Percentiles rank a stretch among this genome's conserved stretches.
phyloP scores from a whole-genome alignment of 2,113 vertebrate genomes.

The Gyps fulvus region DNA sequence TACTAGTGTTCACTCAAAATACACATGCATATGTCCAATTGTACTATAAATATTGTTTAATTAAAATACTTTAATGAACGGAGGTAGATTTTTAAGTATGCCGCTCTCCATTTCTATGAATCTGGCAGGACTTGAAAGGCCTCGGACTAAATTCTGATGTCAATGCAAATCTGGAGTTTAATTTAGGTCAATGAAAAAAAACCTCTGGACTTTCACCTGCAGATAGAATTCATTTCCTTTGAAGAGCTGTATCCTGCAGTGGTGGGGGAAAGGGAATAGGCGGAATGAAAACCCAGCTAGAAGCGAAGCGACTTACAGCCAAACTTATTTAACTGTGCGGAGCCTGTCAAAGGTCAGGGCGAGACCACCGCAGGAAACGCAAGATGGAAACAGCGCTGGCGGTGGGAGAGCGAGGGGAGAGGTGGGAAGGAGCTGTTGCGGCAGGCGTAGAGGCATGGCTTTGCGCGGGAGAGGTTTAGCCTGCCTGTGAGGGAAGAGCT shows the following conservation, averaged over 20 bases:
- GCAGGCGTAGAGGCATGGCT: rapidly evolving
- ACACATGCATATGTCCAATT: not conserved
- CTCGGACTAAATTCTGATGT: constrained; percentile 5
- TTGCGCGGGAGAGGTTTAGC: rapidly evolving
- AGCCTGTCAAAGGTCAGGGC: not conserved
- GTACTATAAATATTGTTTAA: constrained; percentile 16
- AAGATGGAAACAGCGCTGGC: not conserved
- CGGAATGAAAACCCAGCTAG: not conserved
- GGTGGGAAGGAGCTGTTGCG: not conserved
- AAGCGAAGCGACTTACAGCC: not conserved
- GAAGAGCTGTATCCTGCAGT: not conserved
- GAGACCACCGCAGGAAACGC: not conserved
- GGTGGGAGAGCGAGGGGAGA: rapidly evolving
- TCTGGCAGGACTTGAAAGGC: constrained; percentile 15
- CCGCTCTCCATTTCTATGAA: not conserved
- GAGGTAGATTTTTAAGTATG: not conserved
- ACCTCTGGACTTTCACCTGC: not conserved
- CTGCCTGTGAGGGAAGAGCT: not conserved
- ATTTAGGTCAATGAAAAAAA: not conserved
- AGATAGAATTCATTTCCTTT: not conserved
- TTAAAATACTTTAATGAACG: not conserved
- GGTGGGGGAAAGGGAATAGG: not conserved
- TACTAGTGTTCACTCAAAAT: not conserved
- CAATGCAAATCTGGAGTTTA: constrained; percentile 14
- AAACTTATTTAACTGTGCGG: not conserved